A percentile compares a stretch with the other conserved stretches of the same genome.
These are phyloP conservation scores for Eupeodes luniger DNA, from an alignment of 2,888 invertebrate genomes.

Conservation along the genomic window DNA sequence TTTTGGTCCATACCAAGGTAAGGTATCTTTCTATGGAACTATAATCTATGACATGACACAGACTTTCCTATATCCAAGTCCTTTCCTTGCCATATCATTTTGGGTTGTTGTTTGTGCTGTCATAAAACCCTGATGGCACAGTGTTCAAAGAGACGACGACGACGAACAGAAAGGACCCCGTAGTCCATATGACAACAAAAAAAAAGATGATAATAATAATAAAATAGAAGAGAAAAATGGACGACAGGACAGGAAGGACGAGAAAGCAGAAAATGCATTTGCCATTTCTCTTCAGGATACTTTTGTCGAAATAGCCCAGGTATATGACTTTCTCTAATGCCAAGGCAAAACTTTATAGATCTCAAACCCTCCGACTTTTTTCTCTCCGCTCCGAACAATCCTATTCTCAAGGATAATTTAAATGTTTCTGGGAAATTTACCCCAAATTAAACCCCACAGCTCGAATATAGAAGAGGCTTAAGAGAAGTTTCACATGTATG, in stretches of 20 bases:
- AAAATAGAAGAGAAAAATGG: constrained; percentile 59
- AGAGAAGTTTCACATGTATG: neutral
- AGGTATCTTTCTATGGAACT: neutral
- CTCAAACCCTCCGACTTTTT: neutral
- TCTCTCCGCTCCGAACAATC: neutral
- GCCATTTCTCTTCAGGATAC: constrained; percentile 14
- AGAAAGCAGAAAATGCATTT: constrained; percentile 54
- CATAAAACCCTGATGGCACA: constrained; percentile 71
- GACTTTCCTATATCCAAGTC: constrained; percentile 26
- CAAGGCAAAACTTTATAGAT: neutral
- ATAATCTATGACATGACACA: constrained; percentile 56
- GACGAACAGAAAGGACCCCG: constrained; percentile 50
- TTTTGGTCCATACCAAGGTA: neutral
- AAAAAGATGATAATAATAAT: constrained; percentile 65
- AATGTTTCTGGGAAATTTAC: constrained; percentile 71
- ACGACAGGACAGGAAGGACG: constrained; percentile 30
- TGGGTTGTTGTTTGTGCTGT: constrained; percentile 25
- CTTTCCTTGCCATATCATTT: constrained; percentile 56
- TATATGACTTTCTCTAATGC: constrained; percentile 8
- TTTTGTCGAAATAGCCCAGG: constrained; percentile 60
- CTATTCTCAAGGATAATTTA: constrained; percentile 59
- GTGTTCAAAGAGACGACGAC: constrained; percentile 65
- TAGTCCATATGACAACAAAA: constrained; percentile 44
- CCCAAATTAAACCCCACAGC: constrained; percentile 67
- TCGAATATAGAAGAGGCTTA: neutral